These are phyloP conservation scores for Panzeria rudis DNA, from an alignment of 2,888 invertebrate species.

Conservation along the genomic window DNA sequence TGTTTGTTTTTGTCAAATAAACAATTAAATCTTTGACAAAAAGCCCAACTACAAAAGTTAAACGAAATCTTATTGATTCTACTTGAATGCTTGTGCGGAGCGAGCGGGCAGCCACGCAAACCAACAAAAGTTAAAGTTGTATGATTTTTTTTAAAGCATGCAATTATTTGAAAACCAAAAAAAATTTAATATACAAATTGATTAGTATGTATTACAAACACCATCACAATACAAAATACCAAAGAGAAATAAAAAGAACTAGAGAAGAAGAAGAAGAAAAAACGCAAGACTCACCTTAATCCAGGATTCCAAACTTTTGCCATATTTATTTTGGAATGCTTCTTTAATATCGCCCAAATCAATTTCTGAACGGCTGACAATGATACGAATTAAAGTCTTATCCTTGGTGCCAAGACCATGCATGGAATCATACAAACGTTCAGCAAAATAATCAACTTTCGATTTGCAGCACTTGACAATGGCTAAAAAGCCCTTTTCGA, in stretches of 20 bases:
- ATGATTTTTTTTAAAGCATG: conserved; percentile 24
- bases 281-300: conserved; percentile 87
- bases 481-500: conserved; percentile 93
- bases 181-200: not conserved
- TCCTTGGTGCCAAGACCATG: conserved; percentile 94
- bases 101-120: too few relatives aligned
- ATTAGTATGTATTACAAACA: conserved; percentile 16
- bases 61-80: too few relatives aligned
- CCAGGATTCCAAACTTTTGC: conserved; percentile 92
- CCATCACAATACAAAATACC: conserved; percentile 41
- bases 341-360: conserved; percentile 96
- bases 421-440: conserved; percentile 95
- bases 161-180: conserved; percentile 16
- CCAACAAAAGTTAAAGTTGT: too few relatives aligned
- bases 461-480: conserved; percentile 95
- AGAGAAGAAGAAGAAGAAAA: not conserved
- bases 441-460: conserved; percentile 95
- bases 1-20: not conserved
- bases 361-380: conserved; percentile 95
- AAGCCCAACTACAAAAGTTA: conserved; percentile 6
- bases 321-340: conserved; percentile 93
- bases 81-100: too few relatives aligned
- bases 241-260: not conserved
- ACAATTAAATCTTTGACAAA: not conserved
- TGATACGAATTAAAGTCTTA: conserved; percentile 94